Conservation (phyloP, 2,113 vertebrate genomes). For the Mesitornis unicolor region DNA sequence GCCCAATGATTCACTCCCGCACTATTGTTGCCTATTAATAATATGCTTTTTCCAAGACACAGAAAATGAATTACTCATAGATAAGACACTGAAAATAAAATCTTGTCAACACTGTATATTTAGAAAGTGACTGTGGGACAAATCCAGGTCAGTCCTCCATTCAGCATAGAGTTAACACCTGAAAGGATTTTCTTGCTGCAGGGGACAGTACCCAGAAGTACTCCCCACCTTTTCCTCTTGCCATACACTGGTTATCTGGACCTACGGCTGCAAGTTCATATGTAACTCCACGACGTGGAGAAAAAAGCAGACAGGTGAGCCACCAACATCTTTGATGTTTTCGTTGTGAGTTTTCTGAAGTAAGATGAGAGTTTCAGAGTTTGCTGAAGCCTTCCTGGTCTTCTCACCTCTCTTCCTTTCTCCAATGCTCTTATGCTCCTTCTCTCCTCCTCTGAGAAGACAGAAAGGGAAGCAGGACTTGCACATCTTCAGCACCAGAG, state of each 20-base stretch:
- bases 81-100: conserved; percentile 43
- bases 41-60: conserved; percentile 42
- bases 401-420: background rate
- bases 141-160: background rate
- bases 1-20: conserved; percentile 37
- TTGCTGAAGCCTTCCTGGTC: background rate
- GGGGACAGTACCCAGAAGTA: background rate
- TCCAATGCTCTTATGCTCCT: background rate
- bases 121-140: conserved; percentile 31
- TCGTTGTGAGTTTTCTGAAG: background rate
- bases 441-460: background rate
- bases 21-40: conserved; percentile 50
- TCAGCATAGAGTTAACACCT: background rate
- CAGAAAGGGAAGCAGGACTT: background rate
- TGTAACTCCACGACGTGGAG: background rate
- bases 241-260: background rate
- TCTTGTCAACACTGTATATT: conserved; percentile 38
- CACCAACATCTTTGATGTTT: background rate
- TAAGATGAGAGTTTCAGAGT: background rate
- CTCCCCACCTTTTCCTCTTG: background rate
- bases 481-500: background rate
- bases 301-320: background rate
- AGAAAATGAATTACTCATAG: conserved; percentile 58
- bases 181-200: background rate
- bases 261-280: background rate